These are phyloP conservation scores for Ptychoptera albimana DNA, from an alignment of 2,888 invertebrate genomes.

Conservation along the genomic window DNA sequence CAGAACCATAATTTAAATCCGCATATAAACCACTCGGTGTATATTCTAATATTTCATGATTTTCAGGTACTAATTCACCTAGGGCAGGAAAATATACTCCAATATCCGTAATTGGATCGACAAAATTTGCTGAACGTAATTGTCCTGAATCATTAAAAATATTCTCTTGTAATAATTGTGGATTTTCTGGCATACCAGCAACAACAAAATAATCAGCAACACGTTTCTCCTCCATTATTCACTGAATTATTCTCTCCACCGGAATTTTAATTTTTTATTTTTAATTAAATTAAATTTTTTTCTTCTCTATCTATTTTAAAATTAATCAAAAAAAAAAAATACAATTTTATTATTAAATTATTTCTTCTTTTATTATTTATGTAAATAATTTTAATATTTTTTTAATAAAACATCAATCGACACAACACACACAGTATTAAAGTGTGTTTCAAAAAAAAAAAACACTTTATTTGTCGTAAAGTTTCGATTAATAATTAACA, in stretches of 20 bases:
- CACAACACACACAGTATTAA: too few relatives aligned
- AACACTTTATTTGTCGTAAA: too few relatives aligned
- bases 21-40: conserved; percentile 83
- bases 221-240: conserved; percentile 63
- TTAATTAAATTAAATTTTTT: too few relatives aligned
- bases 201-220: conserved; percentile 98
- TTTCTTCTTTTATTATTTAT: too few relatives aligned
- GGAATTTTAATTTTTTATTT: too few relatives aligned
- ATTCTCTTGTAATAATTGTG: conserved; percentile 57
- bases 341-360: too few relatives aligned
- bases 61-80: conserved; percentile 71
- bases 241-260: background rate
- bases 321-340: too few relatives aligned
- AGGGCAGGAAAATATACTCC: conserved; percentile 77
- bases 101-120: conserved; percentile 92
- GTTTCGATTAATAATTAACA: too few relatives aligned
- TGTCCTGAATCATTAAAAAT: conserved; percentile 60
- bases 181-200: conserved; percentile 78
- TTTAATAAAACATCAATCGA: too few relatives aligned
- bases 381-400: too few relatives aligned
- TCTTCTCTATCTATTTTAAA: too few relatives aligned
- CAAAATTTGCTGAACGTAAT: conserved; percentile 63
- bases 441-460: too few relatives aligned
- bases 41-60: conserved; percentile 46
- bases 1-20: conserved; percentile 93